Evolutionary conservation across 2,888 invertebrate species (phyloP), one percentile per base, ranked within the genome.

Genomic region (Mystacides longicornis): DNA sequence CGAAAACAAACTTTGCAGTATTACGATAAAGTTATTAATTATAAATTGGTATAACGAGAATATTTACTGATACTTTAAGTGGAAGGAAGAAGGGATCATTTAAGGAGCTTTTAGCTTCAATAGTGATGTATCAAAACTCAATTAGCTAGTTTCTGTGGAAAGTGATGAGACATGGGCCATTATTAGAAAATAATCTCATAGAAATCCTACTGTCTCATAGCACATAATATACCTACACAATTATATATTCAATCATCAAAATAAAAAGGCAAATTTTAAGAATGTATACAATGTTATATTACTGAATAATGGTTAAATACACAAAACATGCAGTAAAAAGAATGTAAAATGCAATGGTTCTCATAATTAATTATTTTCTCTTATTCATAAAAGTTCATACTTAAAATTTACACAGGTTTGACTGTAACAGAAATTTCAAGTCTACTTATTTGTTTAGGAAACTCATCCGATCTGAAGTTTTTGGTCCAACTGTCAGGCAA

Each of bases 401-500:
- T n/a, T n/a, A n/a, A n/a, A n/a, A n/a, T n/a, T n/a, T 43, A 48
- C 5, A n/a, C 48, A 11, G 54, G 18, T 31, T 45, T 54, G 7
- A 57, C 49, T 20, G 45, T 42, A 45, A 54, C 57, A 49, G 50
- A 57, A 20, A 57, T 52, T 52, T 57, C 54, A 4, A 57, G 47
- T 23, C 54, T 45, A 23, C 51, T 37, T 19, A 48, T 31, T 22
- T 42, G 50, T 42, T 52, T 57, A 14, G 54, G 43, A 37, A 48
- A 43, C 31, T 52, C 46, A n/a, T 57, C 57, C 9, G 54, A 54
- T 23, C 47, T 51, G 23, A 57, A 54, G 18, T 48, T 54, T 54
- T 57, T 57, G 14, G 57, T 57, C 57, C 57, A 57, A 49, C 51
- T 57, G 20, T 51, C 54, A 16, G 57, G 54, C 20, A 57, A 42